Base-by-base conservation (phyloP, 2,888 invertebrate species). In the Trissoscelio sp. region DNA sequence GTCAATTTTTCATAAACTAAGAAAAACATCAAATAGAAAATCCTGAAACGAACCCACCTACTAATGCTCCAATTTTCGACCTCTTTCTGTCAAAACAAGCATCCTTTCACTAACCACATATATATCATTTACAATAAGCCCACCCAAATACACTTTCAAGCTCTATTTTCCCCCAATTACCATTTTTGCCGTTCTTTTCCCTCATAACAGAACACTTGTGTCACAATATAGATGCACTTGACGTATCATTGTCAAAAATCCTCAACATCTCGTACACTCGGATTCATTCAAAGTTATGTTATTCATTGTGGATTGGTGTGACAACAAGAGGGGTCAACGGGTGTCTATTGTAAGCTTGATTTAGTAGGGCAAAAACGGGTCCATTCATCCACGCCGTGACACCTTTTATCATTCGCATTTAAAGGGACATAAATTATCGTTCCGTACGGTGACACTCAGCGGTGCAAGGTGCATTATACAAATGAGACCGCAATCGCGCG, bases 391-490 rank as follows among this genome's bases (percentile, higher is more conserved):
- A 20, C 11, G 12, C n/a, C n/a, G 37, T 57, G 44, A 31, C 46
- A 48, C 51, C 58, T 75, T 69, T 60, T 62, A 55, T 48, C 69
- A 46, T 44, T 22, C 39, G 42, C 62, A 24, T 69, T 69, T 69
- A 55, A 77, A 44, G 53, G 31, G 60, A 31, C 55, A 77, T 77
- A 77, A 77, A 69, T 77, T 53, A 62, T 62, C 34, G 55, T 60
- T 6, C 57, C 16, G n/a, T 24, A 20, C 34, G 24, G 39, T 53
- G 58, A 75, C 75, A 67, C 58, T 62, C 28, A 39, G 44, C 18
- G 44, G 60, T 37, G 78, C 64, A 78, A 70, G 78, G 78, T 78
- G 70, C 70, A 55, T 34, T 11, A 46, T 75, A 75, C 75, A 67
- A 75, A 75, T 31, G 53, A 69, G 69, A 20, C 28, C 18, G 44